These are phyloP conservation scores for Gallirallus australis DNA, from an alignment of 2,797 vertebrate genomes.

Conservation along the genomic window DNA sequence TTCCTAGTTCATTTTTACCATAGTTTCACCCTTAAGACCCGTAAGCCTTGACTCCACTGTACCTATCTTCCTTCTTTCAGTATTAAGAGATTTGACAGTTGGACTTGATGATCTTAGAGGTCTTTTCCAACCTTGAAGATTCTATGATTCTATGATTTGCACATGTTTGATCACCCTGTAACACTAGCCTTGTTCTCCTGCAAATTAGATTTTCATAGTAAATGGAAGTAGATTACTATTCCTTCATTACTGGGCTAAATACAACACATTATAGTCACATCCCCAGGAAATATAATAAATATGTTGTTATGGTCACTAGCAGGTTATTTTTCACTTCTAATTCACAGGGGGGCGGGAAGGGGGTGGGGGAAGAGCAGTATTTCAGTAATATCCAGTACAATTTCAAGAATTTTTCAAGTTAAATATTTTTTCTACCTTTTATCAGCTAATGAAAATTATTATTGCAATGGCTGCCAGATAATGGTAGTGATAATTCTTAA, in stretches of 20 bases:
- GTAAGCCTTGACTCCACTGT: not conserved
- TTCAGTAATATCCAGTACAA: not conserved
- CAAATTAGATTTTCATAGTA: not conserved
- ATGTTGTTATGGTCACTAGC: not conserved
- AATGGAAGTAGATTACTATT: not conserved
- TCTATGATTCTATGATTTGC: not conserved
- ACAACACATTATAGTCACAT: not conserved
- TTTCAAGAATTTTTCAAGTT: not conserved
- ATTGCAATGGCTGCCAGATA: not conserved
- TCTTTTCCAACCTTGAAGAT: too few species aligned
- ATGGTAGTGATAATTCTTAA: not conserved
- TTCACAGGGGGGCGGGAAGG: not conserved
- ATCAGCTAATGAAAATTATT: not conserved
- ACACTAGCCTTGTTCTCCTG: not conserved
- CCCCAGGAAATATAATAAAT: not conserved
- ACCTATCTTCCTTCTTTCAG: not conserved
- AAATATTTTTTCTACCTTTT: conserved; percentile 1
- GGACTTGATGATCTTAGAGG: too few species aligned
- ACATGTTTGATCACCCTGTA: not conserved
- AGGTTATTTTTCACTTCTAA: not conserved
- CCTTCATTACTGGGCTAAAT: not conserved
- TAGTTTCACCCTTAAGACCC: not conserved
- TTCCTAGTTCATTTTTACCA: not conserved
- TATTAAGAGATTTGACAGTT: not conserved
- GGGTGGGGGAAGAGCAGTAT: not conserved